phyloP scores from a whole-genome alignment of 2,797 vertebrate genomes.

The Psittacula echo region DNA sequence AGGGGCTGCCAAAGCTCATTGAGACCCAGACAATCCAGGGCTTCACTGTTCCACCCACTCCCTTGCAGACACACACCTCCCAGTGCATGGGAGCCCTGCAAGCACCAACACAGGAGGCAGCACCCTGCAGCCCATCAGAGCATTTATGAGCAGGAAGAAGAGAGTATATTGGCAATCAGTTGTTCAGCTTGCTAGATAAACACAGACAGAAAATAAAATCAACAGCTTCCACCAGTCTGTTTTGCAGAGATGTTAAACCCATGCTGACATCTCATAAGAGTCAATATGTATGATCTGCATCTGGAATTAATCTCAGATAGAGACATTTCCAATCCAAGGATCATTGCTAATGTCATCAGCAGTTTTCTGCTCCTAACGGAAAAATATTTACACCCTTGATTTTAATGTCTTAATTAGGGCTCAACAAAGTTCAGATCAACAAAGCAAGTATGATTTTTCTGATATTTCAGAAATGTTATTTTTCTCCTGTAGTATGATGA shows the following conservation, averaged over 20 bases:
- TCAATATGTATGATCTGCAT: conserved; percentile 56
- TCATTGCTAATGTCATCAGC: conserved; percentile 5
- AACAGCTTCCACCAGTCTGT: not conserved
- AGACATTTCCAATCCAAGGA: conserved; percentile 26
- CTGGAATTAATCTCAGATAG: conserved; percentile 48
- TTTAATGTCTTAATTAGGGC: not conserved
- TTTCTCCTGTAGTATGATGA: not conserved
- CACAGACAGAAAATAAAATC: not conserved
- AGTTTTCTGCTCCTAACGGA: not conserved
- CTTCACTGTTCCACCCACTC: too few relatives aligned
- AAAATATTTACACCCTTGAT: not conserved
- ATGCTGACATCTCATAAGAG: conserved; percentile 8
- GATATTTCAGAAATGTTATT: not conserved
- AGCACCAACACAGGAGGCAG: accelerated
- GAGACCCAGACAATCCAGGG: accelerated
- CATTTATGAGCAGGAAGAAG: accelerated
- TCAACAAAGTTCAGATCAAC: not conserved
- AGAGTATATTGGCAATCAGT: too few relatives aligned
- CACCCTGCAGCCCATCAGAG: accelerated
- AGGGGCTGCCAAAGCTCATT: not conserved
- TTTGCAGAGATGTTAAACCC: not conserved
- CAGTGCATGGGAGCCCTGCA: accelerated
- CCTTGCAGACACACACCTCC: not conserved
- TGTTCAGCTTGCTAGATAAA: not conserved
- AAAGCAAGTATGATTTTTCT: not conserved